Conservation (phyloP, 2,888 invertebrate species). For the Apocheima hispidaria region DNA sequence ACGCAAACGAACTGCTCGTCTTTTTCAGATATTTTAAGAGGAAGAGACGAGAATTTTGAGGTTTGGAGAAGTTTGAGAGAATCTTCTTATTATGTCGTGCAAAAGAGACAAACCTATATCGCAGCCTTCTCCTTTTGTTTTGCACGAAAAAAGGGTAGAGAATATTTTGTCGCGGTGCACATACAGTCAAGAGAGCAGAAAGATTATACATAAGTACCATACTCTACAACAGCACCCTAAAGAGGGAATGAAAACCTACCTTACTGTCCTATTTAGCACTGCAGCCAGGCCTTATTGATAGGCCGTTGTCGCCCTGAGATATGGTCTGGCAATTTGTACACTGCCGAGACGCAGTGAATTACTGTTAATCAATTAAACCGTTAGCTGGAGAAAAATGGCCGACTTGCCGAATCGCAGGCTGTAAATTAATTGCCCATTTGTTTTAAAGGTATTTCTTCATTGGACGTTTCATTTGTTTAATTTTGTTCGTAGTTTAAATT, state of each 20-base stretch:
- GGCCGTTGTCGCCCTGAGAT: conserved; percentile 79
- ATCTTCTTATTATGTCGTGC: too few species aligned
- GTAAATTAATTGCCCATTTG: conserved; percentile 34
- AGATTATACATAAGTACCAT: too few species aligned
- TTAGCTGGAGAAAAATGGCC: conserved; percentile 45
- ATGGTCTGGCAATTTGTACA: conserved; percentile 68
- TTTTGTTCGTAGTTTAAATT: conserved; percentile 6
- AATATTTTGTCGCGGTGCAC: too few species aligned
- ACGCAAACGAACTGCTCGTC: too few species aligned
- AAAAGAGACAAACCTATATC: too few species aligned
- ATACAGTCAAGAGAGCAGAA: too few species aligned
- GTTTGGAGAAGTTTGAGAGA: too few species aligned
- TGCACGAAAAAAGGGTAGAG: too few species aligned
- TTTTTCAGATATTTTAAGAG: too few species aligned
- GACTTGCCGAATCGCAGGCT: conserved; percentile 30
- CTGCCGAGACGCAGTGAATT: conserved; percentile 48
- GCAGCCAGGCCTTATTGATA: conserved; percentile 69
- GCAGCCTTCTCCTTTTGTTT: too few species aligned
- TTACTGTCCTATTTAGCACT: conserved; percentile 6
- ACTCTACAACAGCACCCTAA: neutral
- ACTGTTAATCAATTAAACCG: conserved; percentile 55
- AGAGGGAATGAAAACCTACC: neutral
- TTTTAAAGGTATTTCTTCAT: conserved; percentile 35
- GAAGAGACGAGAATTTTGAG: too few species aligned
- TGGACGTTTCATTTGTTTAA: conserved; percentile 16